These are phyloP conservation scores for Drosophila hawaiiensis DNA, from an alignment of 2,888 invertebrate species.

Conservation along the genomic window DNA sequence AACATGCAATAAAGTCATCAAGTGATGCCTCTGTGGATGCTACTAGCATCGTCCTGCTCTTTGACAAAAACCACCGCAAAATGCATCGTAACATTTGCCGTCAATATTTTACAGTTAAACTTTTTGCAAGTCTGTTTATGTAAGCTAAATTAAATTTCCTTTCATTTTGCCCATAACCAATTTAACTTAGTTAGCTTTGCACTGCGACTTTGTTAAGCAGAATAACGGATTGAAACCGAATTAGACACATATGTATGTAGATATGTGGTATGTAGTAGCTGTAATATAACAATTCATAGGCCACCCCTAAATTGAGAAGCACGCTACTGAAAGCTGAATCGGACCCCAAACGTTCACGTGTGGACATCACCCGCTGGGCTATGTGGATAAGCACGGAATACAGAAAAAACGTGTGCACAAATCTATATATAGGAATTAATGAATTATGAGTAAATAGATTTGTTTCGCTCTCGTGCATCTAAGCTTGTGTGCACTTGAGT, in stretches of 20 bases:
- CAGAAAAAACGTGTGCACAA: constrained; percentile 46
- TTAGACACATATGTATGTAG: neutral
- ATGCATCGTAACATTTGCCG: constrained; percentile 48
- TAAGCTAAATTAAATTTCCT: constrained; percentile 45
- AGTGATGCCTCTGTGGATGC: constrained; percentile 61
- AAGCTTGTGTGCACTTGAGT: constrained; percentile 63
- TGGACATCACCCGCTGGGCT: constrained; percentile 36
- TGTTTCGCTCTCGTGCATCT: constrained; percentile 73
- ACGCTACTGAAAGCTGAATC: neutral
- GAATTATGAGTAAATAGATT: constrained; percentile 83
- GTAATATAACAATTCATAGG: neutral
- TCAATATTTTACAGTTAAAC: constrained; percentile 34
- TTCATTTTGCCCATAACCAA: constrained; percentile 16
- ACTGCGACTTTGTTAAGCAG: neutral
- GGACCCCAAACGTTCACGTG: constrained; percentile 26
- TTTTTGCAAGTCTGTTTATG: constrained; percentile 39
- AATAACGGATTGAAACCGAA: neutral
- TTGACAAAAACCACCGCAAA: constrained; percentile 41
- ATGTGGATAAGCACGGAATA: constrained; percentile 30
- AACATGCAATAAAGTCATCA: constrained; percentile 80
- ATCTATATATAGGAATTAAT: constrained; percentile 77
- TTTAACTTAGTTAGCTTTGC: neutral
- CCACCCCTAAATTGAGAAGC: constrained; percentile 8
- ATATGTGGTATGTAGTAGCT: neutral
- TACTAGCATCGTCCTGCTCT: constrained; percentile 21